These are phyloP conservation scores for Strix uralensis DNA, from an alignment of 2,113 vertebrate species.

Conservation along the genomic window DNA sequence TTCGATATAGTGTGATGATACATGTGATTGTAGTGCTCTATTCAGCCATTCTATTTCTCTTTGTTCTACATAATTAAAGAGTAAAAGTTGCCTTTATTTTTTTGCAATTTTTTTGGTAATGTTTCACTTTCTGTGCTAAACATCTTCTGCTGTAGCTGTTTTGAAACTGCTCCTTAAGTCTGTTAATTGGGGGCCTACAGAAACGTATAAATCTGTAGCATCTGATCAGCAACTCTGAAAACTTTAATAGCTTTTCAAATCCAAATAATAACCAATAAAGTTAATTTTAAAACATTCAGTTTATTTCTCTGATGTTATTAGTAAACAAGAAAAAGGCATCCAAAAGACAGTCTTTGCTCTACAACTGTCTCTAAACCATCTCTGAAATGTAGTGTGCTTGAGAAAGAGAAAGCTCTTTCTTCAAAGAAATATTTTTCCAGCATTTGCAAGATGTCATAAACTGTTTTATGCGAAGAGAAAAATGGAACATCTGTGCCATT, in stretches of 20 bases:
- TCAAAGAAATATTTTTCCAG: constrained; percentile 29
- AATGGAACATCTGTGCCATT: constrained; percentile 41
- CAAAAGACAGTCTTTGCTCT: background rate
- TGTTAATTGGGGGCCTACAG: background rate
- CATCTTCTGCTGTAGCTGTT: background rate
- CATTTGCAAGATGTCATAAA: constrained; percentile 54
- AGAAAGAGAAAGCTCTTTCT: constrained; percentile 20
- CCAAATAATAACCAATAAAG: background rate
- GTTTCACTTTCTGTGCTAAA: background rate
- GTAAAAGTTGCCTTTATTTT: background rate
- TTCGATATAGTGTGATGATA: background rate
- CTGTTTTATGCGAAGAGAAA: constrained; percentile 37
- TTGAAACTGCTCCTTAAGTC: background rate
- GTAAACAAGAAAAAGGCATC: background rate
- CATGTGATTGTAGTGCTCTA: background rate
- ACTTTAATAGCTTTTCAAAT: background rate
- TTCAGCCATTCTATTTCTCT: background rate
- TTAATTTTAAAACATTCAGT: background rate
- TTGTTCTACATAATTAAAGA: background rate
- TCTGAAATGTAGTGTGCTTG: background rate
- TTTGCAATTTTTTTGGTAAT: background rate
- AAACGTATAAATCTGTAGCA: background rate
- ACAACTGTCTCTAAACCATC: background rate
- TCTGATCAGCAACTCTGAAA: background rate
- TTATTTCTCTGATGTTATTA: background rate